Base-by-base conservation (phyloP, 2,113 vertebrate species). In the Sinocyclocheilus grahami region DNA sequence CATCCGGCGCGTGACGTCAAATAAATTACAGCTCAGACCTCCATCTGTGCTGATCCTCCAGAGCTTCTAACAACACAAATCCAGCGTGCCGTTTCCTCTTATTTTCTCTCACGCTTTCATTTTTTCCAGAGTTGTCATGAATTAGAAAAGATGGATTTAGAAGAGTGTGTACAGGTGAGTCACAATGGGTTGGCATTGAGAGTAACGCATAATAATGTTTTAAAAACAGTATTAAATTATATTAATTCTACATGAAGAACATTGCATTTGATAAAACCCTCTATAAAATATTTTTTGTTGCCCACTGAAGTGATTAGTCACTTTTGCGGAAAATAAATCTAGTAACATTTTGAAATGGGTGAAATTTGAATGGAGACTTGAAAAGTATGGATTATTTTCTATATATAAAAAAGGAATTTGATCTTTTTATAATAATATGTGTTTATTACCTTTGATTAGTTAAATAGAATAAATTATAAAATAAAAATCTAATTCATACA, bases 121-220 rank as follows among this genome's bases (percentile, higher is more conserved):
- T 71, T 78, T 33, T 67, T 88, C 78, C 87, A 99, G 98, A 99
- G 99, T 91, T 99, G 98, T 92, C 98, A 99, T 18, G 97, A 99
- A 84, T 96, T 99, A 84, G 98, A 99, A 92, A 99, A 99, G 92
- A 99, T 99, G 98, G 98, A 99, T 93, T 95, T 99, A 91, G 98
- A 99, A 90, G 98, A 99, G 91, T 99, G 98, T 91, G 97, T 99
- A 67, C 98, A 99, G 97, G 98, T 99, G 93, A 93, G 92, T 80
- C 11, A 4, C 10, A 33, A 37, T 82, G 63, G 16, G 6, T 69
- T 82, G 60, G 8, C 12, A 27, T 30, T 77, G 48, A 51, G 48
- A 51, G 48, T 51, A 51, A 51, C 3, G 48, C 12, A 51, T 53
- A 53, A 53, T 39, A 22, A 22, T 53, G 14, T 53, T 53, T 74